Percentiles rank a stretch among this genome's conserved stretches.
These are phyloP conservation scores for Echiichthys vipera DNA, from an alignment of 2,797 vertebrate species.

Conservation along the genomic window DNA sequence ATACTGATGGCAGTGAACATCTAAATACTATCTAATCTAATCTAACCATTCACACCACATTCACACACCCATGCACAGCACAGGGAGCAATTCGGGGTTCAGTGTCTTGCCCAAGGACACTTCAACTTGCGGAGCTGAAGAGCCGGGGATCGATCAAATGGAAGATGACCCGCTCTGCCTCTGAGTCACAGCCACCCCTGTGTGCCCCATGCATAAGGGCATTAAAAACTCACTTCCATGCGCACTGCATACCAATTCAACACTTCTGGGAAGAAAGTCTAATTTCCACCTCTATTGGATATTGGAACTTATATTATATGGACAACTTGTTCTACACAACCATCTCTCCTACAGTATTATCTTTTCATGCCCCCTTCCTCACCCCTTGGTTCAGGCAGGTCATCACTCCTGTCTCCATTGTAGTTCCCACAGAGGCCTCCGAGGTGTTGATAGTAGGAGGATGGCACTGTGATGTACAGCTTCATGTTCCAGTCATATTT, in stretches of 20 bases:
- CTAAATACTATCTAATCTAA: no score
- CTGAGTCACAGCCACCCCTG: no score
- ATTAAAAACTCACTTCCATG: neutral
- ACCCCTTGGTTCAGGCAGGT: constrained; percentile 32
- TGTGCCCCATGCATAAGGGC: no score
- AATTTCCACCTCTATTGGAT: neutral
- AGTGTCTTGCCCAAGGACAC: no score
- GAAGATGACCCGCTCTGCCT: no score
- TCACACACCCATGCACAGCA: no score
- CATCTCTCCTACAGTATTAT: neutral
- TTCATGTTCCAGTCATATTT: constrained; percentile 85
- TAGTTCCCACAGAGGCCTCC: constrained; percentile 87
- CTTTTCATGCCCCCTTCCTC: neutral
- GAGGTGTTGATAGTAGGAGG: constrained; percentile 66
- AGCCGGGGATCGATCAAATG: no score
- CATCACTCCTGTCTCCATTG: constrained; percentile 73
- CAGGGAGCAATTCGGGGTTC: no score
- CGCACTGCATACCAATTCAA: neutral
- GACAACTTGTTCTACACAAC: neutral
- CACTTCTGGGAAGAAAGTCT: neutral
- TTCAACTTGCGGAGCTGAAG: no score
- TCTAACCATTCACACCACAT: no score
- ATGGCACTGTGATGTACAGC: constrained; percentile 78
- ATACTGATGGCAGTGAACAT: no score
- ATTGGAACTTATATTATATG: neutral